Percentiles rank a stretch among this genome's conserved stretches.
Conservation (phyloP, 1,140 invertebrate genomes). For the Copidosoma floridanum region DNA sequence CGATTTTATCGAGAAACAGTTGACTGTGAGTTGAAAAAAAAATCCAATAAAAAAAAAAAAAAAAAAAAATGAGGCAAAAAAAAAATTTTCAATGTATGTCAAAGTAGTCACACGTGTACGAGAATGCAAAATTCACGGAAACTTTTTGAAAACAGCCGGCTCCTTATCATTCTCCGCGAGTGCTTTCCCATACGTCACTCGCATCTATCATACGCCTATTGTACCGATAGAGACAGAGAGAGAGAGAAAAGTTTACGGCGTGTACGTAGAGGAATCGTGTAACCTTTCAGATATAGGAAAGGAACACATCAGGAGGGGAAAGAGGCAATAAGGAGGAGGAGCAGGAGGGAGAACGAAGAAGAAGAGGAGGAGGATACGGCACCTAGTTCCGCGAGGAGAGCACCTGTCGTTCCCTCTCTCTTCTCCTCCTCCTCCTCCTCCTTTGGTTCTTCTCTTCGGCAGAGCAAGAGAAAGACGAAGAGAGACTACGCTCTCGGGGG, state of each 20-base stretch:
- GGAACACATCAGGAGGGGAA: neutral
- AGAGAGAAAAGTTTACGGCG: no score
- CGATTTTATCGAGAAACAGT: no score
- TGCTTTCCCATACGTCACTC: neutral
- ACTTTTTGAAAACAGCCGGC: no score
- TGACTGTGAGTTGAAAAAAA: no score
- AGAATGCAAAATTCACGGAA: no score
- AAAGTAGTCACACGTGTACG: no score
- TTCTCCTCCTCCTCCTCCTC: slow-evolving; percentile 2
- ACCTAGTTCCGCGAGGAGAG: slow-evolving; percentile 45
- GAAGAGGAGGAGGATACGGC: slow-evolving; percentile 18
- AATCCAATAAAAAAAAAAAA: no score
- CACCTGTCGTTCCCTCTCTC: slow-evolving; percentile 47
- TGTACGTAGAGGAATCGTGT: no score
- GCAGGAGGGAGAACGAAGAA: neutral
- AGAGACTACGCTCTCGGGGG: slow-evolving; percentile 33
- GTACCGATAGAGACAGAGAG: neutral
- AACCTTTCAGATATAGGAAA: neutral
- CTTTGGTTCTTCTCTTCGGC: neutral
- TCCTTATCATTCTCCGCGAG: no score
- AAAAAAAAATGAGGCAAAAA: no score
- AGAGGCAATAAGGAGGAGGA: neutral
- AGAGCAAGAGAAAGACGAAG: neutral
- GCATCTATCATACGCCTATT: neutral
- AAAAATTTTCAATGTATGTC: no score